Evolutionary conservation across 2,888 invertebrate genomes (phyloP).

Genomic region (Andricus curvator): DNA sequence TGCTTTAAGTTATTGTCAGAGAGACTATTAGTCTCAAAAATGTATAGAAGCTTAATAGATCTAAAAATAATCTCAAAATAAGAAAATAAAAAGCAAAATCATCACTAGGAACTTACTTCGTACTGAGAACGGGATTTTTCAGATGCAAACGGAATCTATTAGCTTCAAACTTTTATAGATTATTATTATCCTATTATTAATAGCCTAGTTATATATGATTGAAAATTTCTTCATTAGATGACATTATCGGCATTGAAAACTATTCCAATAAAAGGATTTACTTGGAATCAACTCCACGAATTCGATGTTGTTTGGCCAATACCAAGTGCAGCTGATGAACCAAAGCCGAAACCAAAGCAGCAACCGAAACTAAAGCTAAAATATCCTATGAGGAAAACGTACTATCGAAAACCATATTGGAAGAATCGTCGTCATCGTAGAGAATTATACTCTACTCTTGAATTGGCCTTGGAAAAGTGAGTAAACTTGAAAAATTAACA

Average conservation of each 20-base stretch:
- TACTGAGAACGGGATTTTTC: no score
- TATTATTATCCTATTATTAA: no score
- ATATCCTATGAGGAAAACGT: not conserved
- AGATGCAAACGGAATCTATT: no score
- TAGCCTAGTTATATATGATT: no score
- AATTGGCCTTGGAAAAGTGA: constrained; percentile 67
- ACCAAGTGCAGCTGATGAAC: constrained; percentile 60
- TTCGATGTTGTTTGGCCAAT: constrained; percentile 81
- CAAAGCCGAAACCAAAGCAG: constrained; percentile 45
- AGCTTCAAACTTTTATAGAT: no score
- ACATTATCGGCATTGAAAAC: constrained; percentile 81
- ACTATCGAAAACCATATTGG: constrained; percentile 23
- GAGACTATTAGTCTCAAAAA: no score
- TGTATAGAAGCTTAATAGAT: no score
- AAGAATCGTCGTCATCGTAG: constrained; percentile 76
- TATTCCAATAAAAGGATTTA: constrained; percentile 81
- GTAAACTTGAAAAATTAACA: not conserved
- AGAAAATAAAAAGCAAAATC: no score
- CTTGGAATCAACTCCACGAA: constrained; percentile 82
- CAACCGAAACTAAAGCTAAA: not conserved
- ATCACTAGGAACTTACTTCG: no score
- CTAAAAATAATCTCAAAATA: no score
- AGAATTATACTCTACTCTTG: constrained; percentile 80
- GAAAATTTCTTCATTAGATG: constrained; percentile 74
- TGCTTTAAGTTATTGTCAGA: no score